Conservation (phyloP, 2,888 invertebrate species). For the Melikaiella ostensackeni region DNA sequence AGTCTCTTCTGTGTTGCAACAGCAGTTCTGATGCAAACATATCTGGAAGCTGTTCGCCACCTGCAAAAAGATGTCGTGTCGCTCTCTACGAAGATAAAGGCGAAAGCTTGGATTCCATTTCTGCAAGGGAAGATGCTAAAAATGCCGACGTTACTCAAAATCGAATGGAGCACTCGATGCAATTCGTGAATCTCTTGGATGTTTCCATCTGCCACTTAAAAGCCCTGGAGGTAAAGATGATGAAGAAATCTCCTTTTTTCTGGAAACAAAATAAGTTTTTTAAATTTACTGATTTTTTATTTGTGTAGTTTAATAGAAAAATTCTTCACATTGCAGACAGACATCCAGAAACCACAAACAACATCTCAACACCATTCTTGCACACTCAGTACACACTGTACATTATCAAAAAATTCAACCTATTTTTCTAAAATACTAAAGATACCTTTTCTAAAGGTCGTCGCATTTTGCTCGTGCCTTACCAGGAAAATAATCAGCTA, state of each 20-base stretch:
- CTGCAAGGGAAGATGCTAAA: neutral
- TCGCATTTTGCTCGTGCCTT: slow-evolving; percentile 60
- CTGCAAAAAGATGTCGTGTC: neutral
- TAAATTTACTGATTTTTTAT: neutral
- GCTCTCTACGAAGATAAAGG: neutral
- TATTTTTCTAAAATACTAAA: slow-evolving; percentile 39
- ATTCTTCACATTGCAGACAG: slow-evolving; percentile 18
- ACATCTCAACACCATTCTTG: neutral
- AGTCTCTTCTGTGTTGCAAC: neutral
- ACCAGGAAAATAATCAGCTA: slow-evolving; percentile 55
- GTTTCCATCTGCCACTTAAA: neutral
- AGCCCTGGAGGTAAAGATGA: neutral
- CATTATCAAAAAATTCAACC: slow-evolving; percentile 22
- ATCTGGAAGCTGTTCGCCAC: slow-evolving; percentile 5
- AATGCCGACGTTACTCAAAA: neutral
- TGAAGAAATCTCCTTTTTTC: slow-evolving; percentile 1
- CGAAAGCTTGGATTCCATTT: neutral
- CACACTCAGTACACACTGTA: neutral
- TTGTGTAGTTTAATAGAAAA: neutral
- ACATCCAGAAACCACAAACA: neutral
- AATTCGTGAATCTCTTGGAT: neutral
- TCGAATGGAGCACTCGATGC: neutral
- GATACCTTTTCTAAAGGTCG: slow-evolving; percentile 45
- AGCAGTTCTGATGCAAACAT: neutral
- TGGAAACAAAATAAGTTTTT: neutral